These are phyloP conservation scores for Actinernus sp. DNA, from an alignment of 92 coral and sea anemone genomes.

Conservation along the genomic window DNA sequence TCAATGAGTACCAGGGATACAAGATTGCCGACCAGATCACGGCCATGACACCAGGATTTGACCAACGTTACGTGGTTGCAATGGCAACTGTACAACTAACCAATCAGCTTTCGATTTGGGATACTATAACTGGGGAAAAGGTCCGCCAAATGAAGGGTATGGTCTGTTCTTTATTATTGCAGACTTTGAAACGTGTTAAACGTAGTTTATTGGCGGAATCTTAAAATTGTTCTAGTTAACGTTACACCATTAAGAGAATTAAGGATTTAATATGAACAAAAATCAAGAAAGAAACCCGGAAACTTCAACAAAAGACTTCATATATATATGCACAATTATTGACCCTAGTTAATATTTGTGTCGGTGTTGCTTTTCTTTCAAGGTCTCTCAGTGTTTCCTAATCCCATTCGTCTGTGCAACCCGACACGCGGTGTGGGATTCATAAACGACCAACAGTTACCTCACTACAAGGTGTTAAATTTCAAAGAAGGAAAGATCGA, in stretches of 20 bases:
- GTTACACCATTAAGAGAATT: too few relatives aligned
- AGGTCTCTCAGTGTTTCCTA: conserved; percentile 63
- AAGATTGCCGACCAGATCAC: conserved; percentile 83
- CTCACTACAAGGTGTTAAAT: conserved; percentile 86
- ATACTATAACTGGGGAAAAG: conserved; percentile 65
- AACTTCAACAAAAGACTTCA: too few relatives aligned
- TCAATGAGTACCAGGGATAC: conserved; percentile 66
- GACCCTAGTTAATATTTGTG: too few relatives aligned
- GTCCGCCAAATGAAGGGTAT: conserved; percentile 62
- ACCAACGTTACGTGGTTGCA: conserved; percentile 79
- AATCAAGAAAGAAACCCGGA: too few relatives aligned
- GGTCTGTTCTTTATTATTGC: background rate
- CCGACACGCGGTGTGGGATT: conserved; percentile 82
- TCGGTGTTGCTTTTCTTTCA: too few relatives aligned
- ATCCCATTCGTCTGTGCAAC: conserved; percentile 72
- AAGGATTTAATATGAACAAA: too few relatives aligned
- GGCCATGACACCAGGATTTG: conserved; percentile 68
- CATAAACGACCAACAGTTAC: conserved; percentile 74
- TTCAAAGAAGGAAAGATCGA: conserved; percentile 79
- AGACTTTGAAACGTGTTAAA: too few relatives aligned
- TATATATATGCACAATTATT: too few relatives aligned
- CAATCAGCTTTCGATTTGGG: conserved; percentile 81
- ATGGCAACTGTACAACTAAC: conserved; percentile 58
- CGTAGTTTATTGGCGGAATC: too few relatives aligned
- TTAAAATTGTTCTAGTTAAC: too few relatives aligned